A percentile compares a stretch with the other conserved stretches of the same genome.
Conservation (phyloP, 2,113 vertebrate genomes). For the Mobula hypostoma region DNA sequence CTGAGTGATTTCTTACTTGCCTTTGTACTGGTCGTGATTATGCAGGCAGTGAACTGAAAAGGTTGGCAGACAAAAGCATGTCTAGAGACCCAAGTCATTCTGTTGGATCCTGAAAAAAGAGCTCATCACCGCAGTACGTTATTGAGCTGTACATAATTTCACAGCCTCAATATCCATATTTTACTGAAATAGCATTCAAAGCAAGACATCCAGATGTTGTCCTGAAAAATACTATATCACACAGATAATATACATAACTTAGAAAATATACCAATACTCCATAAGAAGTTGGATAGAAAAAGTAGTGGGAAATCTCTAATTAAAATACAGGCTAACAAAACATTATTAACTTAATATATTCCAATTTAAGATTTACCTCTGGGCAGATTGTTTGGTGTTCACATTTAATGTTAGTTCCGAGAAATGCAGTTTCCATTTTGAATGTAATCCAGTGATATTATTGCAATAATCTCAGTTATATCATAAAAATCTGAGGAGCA, state of each 20-base stretch:
- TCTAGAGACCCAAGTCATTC: constrained; percentile 26
- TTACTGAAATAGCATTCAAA: background rate
- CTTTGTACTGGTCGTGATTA: constrained; percentile 26
- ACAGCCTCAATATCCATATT: background rate
- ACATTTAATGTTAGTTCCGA: background rate
- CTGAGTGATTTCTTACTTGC: constrained; percentile 43
- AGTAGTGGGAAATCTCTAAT: background rate
- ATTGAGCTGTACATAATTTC: constrained; percentile 8
- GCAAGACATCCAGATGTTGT: background rate
- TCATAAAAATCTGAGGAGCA: background rate
- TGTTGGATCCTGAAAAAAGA: constrained; percentile 23
- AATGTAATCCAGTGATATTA: too few species aligned
- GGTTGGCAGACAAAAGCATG: constrained; percentile 37
- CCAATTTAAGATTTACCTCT: background rate
- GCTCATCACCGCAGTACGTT: constrained; percentile 7
- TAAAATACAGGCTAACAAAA: background rate
- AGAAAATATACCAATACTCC: background rate
- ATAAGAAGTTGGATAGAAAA: background rate
- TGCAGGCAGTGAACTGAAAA: constrained; percentile 33
- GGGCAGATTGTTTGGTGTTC: background rate
- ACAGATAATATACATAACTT: background rate
- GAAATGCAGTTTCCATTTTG: background rate
- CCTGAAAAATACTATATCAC: background rate
- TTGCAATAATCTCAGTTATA: background rate
- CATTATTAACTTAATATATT: background rate